Evolutionary conservation across 2,113 vertebrate genomes (phyloP).

Genomic region (Saccopteryx leptura): DNA sequence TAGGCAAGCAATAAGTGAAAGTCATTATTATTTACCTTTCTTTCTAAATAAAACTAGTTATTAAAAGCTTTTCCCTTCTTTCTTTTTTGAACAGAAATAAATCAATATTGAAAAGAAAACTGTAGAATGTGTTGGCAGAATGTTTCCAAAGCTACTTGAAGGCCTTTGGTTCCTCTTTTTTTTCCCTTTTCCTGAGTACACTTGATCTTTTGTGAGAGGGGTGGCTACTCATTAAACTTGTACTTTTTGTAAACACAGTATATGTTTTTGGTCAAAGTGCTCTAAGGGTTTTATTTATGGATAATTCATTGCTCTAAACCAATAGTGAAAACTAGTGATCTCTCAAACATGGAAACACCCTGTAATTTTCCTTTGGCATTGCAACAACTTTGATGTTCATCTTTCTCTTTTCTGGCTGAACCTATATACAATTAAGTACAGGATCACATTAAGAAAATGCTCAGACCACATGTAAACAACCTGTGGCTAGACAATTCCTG

Average conservation of each 20-base stretch:
- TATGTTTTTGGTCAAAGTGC: conserved; percentile 81
- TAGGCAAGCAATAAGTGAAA: neutral
- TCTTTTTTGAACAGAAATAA: neutral
- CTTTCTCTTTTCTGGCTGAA: conserved; percentile 86
- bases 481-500: conserved; percentile 86
- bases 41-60: conserved; percentile 51
- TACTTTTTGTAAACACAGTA: conserved; percentile 83
- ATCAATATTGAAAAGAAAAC: neutral
- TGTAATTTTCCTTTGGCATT: conserved; percentile 89
- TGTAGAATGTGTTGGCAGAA: neutral
- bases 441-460: conserved; percentile 84
- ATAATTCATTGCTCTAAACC: conserved; percentile 87
- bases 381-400: conserved; percentile 87
- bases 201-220: conserved; percentile 62
- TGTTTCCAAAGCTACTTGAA: conserved; percentile 40
- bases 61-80: neutral
- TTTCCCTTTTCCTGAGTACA: conserved; percentile 28
- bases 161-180: neutral
- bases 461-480: conserved; percentile 88
- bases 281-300: conserved; percentile 84
- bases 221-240: conserved; percentile 65
- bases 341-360: conserved; percentile 89
- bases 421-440: conserved; percentile 86
- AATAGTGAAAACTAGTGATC: conserved; percentile 89
- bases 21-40: neutral